A percentile compares a stretch with the other conserved stretches of the same genome.
Conservation (phyloP, 2,888 invertebrate genomes). For the Dugesia japonica region DNA sequence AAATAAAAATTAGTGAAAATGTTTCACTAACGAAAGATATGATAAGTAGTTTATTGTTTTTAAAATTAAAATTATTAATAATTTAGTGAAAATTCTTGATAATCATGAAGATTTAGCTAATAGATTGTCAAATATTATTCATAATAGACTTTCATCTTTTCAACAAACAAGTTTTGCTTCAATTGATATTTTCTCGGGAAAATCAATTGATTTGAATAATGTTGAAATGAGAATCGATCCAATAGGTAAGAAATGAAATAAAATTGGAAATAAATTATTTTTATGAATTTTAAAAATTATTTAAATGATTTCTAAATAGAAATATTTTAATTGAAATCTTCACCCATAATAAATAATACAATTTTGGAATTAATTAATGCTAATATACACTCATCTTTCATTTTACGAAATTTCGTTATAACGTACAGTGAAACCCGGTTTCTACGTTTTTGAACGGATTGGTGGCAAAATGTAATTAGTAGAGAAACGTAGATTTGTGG, state of each 20-base stretch:
- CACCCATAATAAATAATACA: too few relatives aligned
- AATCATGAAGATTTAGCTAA: not conserved
- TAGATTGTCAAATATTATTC: not conserved
- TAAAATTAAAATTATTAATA: not conserved
- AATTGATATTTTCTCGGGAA: not conserved
- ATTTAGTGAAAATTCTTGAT: not conserved
- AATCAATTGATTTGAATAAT: not conserved
- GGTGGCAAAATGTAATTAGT: too few relatives aligned
- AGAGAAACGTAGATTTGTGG: too few relatives aligned
- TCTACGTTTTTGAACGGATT: too few relatives aligned
- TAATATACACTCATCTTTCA: too few relatives aligned
- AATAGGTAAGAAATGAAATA: not conserved
- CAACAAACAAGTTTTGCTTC: not conserved
- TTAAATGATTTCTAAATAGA: too few relatives aligned
- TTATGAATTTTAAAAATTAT: too few relatives aligned
- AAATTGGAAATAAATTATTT: too few relatives aligned
- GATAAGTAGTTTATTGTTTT: not conserved
- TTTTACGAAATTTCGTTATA: too few relatives aligned
- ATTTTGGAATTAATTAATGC: too few relatives aligned
- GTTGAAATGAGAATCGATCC: not conserved
- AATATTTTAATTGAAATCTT: too few relatives aligned
- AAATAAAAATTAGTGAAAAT: conserved; percentile 56
- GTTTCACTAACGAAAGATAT: not conserved
- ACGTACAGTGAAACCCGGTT: too few relatives aligned
- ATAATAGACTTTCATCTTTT: not conserved